Evolutionary conservation across 2,113 vertebrate genomes (phyloP), one percentile per base, ranked within the genome.

Genomic region (Ctenomys sociabilis): DNA sequence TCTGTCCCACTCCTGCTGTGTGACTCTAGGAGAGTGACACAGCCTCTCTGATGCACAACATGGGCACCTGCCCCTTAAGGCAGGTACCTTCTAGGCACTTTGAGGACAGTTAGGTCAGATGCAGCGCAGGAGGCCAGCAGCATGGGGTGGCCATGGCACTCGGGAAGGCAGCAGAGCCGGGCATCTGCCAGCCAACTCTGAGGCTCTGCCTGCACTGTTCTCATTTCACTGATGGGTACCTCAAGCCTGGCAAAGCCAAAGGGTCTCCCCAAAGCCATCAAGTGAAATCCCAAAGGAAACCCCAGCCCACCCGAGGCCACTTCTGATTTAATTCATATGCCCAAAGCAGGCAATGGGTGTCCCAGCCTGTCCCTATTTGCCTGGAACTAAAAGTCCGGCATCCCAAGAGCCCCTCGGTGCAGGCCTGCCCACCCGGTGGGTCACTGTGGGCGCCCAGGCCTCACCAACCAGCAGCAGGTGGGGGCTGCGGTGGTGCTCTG

Each of bases 81-180:
- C 8, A 12, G n/a, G 24, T 32, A 13, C 37, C 40, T 22, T 54
- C 72, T n/a, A 2, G 0, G 72, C 21, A 3, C 72, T 45, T 10
- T 32, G 7, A 61, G 73, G 26, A 1, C 5, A 17, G 57, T 1
- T 17, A 26, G n/a, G 37, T 45, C 61, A 68, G 81, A 66, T 26
- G 30, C 49, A 5, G 14, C 32, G 9, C 45, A 61, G 68, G 32
- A 52, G 45, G 61, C 26, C 70, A 70, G 82, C 77, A 5, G 77
- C 13, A 43, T 37, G 40, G 22, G 43, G 9, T 21, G 30, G n/a
- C 10, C 57, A 8, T 5, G 35, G 32, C 5, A 16, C 8, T 19
- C 0, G 30, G 3, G 40, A 17, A 17, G 66, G 14, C 10, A 0
- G 35, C 1, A 1, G 66, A 54, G 28, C 21, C 3, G 0, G 14